Conservation (phyloP, 2,113 vertebrate genomes). For the Cephalopterus ornatus region DNA sequence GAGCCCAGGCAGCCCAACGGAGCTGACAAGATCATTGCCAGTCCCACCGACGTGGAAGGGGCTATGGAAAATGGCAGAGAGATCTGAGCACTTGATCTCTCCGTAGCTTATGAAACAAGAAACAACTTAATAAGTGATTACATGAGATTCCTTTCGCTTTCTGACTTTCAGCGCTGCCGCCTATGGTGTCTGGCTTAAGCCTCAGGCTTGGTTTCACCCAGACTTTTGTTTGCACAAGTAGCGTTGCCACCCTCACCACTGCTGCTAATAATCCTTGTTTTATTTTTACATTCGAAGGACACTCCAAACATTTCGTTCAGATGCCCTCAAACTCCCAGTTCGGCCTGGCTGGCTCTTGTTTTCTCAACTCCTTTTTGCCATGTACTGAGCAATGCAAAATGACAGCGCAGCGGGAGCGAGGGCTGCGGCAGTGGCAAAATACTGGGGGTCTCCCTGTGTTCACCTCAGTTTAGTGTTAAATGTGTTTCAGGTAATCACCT, state of each 20-base stretch:
- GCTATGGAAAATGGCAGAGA: slow-evolving; percentile 4
- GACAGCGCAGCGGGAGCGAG: background rate
- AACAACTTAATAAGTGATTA: slow-evolving; percentile 61
- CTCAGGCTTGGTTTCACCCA: slow-evolving; percentile 66
- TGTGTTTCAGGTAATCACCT: slow-evolving; percentile 28
- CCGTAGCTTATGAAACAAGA: slow-evolving; percentile 38
- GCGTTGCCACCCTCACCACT: slow-evolving; percentile 44
- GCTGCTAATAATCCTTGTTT: slow-evolving; percentile 60
- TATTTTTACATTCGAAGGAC: slow-evolving; percentile 65
- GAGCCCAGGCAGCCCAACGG: rapidly evolving
- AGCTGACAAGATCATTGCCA: background rate
- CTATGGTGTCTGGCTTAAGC: slow-evolving; percentile 65
- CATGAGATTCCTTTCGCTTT: slow-evolving; percentile 69
- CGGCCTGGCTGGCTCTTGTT: background rate
- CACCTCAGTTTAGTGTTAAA: slow-evolving; percentile 65
- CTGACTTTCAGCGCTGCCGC: slow-evolving; percentile 68
- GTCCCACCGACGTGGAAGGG: background rate
- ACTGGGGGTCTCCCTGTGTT: background rate
- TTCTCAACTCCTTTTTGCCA: slow-evolving; percentile 38
- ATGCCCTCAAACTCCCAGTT: background rate
- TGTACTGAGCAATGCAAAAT: slow-evolving; percentile 5
- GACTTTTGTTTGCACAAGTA: slow-evolving; percentile 78
- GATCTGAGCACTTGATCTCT: slow-evolving; percentile 41
- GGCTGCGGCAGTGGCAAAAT: background rate
- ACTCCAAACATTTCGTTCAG: slow-evolving; percentile 3